These are phyloP conservation scores for Planiliza haematocheilus DNA, from an alignment of 2,113 vertebrate genomes.

Conservation along the genomic window DNA sequence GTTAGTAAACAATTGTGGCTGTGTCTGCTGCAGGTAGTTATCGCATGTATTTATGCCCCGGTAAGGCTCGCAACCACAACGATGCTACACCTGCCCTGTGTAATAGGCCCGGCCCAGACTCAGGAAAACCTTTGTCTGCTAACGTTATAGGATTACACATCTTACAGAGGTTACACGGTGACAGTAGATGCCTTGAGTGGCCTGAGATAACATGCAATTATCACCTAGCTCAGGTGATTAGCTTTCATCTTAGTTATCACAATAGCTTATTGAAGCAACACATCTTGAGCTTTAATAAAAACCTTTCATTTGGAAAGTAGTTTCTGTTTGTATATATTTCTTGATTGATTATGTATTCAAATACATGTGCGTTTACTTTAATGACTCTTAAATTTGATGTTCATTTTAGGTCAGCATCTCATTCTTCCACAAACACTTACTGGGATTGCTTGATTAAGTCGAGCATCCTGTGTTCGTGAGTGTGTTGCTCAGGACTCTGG, in stretches of 20 bases:
- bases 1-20: background rate
- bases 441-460: conserved; percentile 14
- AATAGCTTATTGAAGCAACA: background rate
- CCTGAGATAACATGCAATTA: conserved; percentile 20
- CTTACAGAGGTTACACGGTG: conserved; percentile 33
- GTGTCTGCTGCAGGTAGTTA: conserved; percentile 5
- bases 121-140: conserved; percentile 68
- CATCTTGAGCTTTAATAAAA: conserved; percentile 22
- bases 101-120: conserved; percentile 50
- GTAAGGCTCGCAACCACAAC: conserved; percentile 2
- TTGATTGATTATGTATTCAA: background rate
- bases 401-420: background rate
- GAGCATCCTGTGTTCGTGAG: background rate
- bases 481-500: background rate
- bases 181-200: conserved; percentile 28
- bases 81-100: conserved; percentile 63
- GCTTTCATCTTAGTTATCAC: background rate
- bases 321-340: conserved; percentile 10
- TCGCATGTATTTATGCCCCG: conserved; percentile 16
- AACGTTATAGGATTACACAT: conserved; percentile 65
- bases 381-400: background rate
- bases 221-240: background rate
- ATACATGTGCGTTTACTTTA: background rate
- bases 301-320: conserved; percentile 17
- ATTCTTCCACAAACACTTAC: conserved; percentile 3